These are phyloP conservation scores for Brachirus orientalis DNA, from an alignment of 2,113 vertebrate species.

Conservation along the genomic window DNA sequence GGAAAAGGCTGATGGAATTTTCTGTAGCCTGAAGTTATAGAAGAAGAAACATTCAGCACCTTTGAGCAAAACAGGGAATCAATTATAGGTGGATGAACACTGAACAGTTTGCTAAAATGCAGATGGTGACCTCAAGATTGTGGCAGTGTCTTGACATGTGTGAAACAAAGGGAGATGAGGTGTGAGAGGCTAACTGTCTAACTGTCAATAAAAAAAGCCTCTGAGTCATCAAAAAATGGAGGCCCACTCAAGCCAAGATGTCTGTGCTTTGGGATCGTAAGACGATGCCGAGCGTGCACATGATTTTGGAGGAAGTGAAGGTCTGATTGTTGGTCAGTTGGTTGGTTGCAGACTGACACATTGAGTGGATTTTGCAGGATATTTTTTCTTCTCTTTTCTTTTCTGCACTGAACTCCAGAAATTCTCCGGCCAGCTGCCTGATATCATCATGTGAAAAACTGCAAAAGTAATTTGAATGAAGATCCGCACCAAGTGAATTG, in stretches of 20 bases:
- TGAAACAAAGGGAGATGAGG: constrained; percentile 32
- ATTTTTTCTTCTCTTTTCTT: too few relatives aligned
- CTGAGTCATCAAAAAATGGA: neutral
- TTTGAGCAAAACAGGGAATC: constrained; percentile 22
- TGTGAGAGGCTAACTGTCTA: too few relatives aligned
- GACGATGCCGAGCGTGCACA: too few relatives aligned
- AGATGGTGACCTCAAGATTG: constrained; percentile 31
- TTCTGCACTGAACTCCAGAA: too few relatives aligned
- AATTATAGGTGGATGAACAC: too few relatives aligned
- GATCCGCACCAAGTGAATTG: too few relatives aligned
- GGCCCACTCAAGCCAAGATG: neutral
- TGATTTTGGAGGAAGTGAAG: too few relatives aligned
- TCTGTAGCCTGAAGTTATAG: constrained; percentile 1
- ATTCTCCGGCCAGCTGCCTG: too few relatives aligned
- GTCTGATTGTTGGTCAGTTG: neutral
- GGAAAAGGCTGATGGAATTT: too few relatives aligned
- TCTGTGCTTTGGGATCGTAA: constrained; percentile 16
- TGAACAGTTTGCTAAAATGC: constrained; percentile 10
- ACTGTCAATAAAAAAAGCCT: too few relatives aligned
- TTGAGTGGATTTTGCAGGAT: neutral
- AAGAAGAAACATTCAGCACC: constrained; percentile 10
- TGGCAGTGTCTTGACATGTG: constrained; percentile 20
- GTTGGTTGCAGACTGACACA: neutral
- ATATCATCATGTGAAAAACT: too few relatives aligned
- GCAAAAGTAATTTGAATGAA: too few relatives aligned